phyloP scores from a whole-genome alignment of 2,113 vertebrate genomes.

The Stigmatopora argus region DNA sequence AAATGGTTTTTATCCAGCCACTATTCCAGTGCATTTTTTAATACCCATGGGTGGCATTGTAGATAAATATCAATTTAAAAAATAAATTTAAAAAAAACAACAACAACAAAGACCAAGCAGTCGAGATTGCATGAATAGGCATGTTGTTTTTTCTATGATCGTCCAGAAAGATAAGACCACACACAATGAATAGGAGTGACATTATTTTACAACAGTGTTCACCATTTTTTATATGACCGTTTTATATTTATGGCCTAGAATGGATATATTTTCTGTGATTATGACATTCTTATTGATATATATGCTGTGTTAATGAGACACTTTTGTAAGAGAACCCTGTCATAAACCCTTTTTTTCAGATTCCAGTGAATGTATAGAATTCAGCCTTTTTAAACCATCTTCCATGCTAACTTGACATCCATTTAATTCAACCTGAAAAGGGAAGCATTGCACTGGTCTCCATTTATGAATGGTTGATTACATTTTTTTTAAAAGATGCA shows the following conservation, averaged over 20 bases:
- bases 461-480: background rate
- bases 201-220: too few relatives aligned
- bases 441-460: background rate
- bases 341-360: background rate
- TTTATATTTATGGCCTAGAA: background rate
- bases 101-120: too few relatives aligned
- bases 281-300: background rate
- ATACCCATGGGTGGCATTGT: too few relatives aligned
- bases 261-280: background rate
- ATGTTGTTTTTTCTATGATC: too few relatives aligned
- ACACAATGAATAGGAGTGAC: too few relatives aligned
- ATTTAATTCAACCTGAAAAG: background rate
- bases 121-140: too few relatives aligned
- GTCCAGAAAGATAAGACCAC: too few relatives aligned
- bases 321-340: background rate
- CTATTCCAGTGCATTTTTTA: too few relatives aligned
- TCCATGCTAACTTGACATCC: background rate
- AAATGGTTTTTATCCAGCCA: too few relatives aligned
- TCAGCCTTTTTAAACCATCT: background rate
- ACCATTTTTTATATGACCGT: too few relatives aligned
- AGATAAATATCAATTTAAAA: too few relatives aligned
- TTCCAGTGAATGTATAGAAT: background rate
- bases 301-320: background rate
- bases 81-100: too few relatives aligned
- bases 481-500: background rate